Evolutionary conservation across 2,888 invertebrate genomes (phyloP).

Genomic region (Aspidapion aeneum): DNA sequence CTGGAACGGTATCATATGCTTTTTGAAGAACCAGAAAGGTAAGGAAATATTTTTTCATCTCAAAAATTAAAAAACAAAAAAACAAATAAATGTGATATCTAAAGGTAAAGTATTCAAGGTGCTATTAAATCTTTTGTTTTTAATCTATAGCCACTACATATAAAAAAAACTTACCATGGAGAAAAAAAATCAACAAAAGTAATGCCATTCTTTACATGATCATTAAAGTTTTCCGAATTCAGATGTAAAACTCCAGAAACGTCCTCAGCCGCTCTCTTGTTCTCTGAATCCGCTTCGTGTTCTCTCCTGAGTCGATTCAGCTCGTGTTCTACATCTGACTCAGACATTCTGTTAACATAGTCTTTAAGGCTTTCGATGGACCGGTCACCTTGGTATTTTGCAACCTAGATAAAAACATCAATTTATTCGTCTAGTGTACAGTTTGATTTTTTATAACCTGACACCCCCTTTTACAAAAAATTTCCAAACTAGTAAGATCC

Average conservation of each 20-base stretch:
- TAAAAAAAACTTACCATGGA: conserved; percentile 69
- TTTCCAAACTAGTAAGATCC: too few relatives aligned
- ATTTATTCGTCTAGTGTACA: too few relatives aligned
- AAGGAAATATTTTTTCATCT: too few relatives aligned
- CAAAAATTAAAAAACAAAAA: too few relatives aligned
- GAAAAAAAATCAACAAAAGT: conserved; percentile 87
- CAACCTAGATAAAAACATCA: conserved; percentile 54
- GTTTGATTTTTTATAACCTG: too few relatives aligned
- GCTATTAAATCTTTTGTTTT: too few relatives aligned
- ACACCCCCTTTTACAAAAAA: too few relatives aligned
- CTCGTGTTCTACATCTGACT: conserved; percentile 9
- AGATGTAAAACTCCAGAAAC: conserved; percentile 45
- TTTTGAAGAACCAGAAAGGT: too few relatives aligned
- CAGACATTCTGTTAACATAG: conserved; percentile 67
- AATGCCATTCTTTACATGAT: conserved; percentile 65
- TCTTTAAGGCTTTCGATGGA: conserved; percentile 65
- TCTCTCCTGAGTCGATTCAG: conserved; percentile 26
- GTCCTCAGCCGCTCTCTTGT: conserved; percentile 25
- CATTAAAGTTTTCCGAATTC: conserved; percentile 68
- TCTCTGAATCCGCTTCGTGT: conserved; percentile 23
- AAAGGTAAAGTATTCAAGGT: too few relatives aligned
- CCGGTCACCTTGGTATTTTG: conserved; percentile 67
- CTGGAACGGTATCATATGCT: too few relatives aligned
- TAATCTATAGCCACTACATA: too few relatives aligned
- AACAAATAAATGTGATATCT: too few relatives aligned